Evolutionary conservation across 92 coral and sea anemone genomes (phyloP), one percentile per base, ranked within the genome.

Genomic region (Isaurus tuberculatus): DNA sequence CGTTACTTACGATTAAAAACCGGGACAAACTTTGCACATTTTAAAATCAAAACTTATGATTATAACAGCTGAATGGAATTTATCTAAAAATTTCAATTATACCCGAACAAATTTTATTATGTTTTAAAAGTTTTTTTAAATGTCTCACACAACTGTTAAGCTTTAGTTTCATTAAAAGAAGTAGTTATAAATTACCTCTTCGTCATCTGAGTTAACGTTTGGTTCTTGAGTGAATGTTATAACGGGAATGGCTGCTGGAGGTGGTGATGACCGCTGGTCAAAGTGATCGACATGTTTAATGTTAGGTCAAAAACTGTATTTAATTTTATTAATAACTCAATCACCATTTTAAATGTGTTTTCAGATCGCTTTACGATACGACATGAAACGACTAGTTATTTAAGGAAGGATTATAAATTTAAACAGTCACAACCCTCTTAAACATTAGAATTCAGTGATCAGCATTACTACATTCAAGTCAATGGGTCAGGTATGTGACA

Each of bases 141-240:
- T 42, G 46, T 49, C 5, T 49, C 16, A 16, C 58, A 10, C 1
- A 5, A 40, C 6, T 40, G 44, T 55, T n/a, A 17, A 55, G 23
- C 4, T 55, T 55, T 55, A n/a, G 22, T 55, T n/a, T n/a, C 23
- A 8, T 55, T 55, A 17, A 55, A 17, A 55, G 23, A 55, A 22
- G 8, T 55, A 22, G 20, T 19, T 22, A 22, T 5, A 19, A 11
- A 11, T 70, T 60, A 74, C 70, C 29, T 91, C 91, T 31, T 93
- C 92, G 8, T 84, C 84, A 29, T 87, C 89, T 5, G 89, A 65
- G 70, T 89, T 88, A 1, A 81, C 87, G 13, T 83, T 88, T 92
- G 89, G 61, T 57, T 74, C 57, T 30, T 28, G 27, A 36, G 79
- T 67, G 66, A 55, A 37, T 27, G 82, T 77, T 77, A 77, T 77